Conservation (phyloP, 1,140 invertebrate species). For the Tetraneura akinire region DNA sequence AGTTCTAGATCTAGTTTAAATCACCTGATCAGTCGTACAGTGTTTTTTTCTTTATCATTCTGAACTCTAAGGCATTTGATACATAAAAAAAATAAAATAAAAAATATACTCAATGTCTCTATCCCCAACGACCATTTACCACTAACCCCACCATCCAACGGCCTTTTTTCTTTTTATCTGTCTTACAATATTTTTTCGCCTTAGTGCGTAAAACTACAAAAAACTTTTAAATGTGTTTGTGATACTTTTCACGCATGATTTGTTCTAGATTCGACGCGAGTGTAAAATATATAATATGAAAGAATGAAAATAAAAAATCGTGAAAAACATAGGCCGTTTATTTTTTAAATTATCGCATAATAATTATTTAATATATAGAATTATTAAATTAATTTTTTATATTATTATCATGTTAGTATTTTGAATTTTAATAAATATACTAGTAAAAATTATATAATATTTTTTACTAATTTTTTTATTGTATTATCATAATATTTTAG, state of each 20-base stretch:
- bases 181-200: slow-evolving; percentile 36
- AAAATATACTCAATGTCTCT: not conserved
- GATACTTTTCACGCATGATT: slow-evolving; percentile 46
- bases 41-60: not conserved
- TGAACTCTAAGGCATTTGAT: slow-evolving; percentile 9
- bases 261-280: not conserved
- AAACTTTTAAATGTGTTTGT: slow-evolving; percentile 44
- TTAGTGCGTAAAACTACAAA: slow-evolving; percentile 28
- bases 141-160: not conserved
- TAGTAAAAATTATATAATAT: too few relatives aligned
- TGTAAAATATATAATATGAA: not conserved
- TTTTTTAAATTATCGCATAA: too few relatives aligned
- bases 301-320: not conserved
- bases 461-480: too few relatives aligned
- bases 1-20: not conserved
- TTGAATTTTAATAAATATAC: too few relatives aligned
- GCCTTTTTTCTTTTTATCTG: not conserved
- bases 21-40: slow-evolving; percentile 1
- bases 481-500: too few relatives aligned
- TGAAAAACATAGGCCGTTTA: too few relatives aligned
- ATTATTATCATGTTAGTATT: too few relatives aligned
- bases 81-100: slow-evolving; percentile 1
- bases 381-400: too few relatives aligned
- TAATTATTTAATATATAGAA: too few relatives aligned
- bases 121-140: not conserved